These are phyloP conservation scores for Limnothrissa miodon DNA, from an alignment of 2,113 vertebrate genomes.

Conservation along the genomic window DNA sequence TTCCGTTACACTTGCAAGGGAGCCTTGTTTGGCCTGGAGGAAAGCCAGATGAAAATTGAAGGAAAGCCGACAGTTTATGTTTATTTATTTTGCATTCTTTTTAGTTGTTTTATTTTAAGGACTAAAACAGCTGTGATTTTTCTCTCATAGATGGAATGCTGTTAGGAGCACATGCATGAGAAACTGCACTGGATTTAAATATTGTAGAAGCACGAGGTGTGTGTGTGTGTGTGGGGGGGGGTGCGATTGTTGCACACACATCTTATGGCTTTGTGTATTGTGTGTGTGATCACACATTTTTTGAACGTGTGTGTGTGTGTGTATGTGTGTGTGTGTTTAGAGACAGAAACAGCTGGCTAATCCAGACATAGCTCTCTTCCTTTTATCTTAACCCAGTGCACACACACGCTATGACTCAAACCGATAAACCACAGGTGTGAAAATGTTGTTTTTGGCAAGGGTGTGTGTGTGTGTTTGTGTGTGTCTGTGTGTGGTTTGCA, in stretches of 20 bases:
- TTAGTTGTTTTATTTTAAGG: neutral
- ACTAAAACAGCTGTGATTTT: neutral
- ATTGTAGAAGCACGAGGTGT: neutral
- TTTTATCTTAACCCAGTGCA: neutral
- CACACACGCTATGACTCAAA: neutral
- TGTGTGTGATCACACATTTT: neutral
- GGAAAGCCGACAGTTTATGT: too few species aligned
- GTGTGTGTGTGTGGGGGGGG: neutral
- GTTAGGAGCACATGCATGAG: neutral
- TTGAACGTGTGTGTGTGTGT: neutral
- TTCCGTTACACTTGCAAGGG: conserved; percentile 34
- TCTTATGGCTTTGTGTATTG: neutral
- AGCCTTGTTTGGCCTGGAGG: neutral
- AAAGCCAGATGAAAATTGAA: too few species aligned
- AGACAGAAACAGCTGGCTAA: neutral
- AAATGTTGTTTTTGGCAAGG: conserved; percentile 14
- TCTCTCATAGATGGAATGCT: neutral
- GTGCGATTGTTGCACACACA: neutral
- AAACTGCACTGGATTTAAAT: neutral
- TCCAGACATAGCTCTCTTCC: neutral
- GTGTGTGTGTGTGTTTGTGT: too few species aligned
- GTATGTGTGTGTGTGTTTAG: neutral
- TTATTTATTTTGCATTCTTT: too few species aligned
- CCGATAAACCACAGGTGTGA: neutral
- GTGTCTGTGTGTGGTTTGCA: neutral